phyloP scores from a whole-genome alignment of 2,113 vertebrate genomes.

The Phyllostomus hastatus region DNA sequence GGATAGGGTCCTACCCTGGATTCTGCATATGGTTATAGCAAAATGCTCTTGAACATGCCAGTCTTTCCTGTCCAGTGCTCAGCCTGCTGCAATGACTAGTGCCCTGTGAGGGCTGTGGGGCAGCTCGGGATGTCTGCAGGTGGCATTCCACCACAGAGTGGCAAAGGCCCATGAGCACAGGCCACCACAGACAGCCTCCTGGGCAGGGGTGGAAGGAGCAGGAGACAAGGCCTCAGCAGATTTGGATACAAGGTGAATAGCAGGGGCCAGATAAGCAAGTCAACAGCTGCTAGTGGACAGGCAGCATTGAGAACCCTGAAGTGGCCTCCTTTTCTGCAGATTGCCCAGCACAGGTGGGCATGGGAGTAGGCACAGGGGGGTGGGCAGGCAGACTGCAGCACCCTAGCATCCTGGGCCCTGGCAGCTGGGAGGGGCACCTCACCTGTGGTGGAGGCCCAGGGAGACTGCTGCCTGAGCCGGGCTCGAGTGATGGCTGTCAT shows the following conservation, averaged over 20 bases:
- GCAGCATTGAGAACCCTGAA: fast-evolving
- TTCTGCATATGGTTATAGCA: not conserved
- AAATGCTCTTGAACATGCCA: too few species aligned
- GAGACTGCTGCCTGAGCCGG: not conserved
- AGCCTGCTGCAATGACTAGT: not conserved
- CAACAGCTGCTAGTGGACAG: not conserved
- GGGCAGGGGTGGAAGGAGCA: not conserved
- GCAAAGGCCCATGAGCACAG: not conserved
- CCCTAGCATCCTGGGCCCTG: not conserved
- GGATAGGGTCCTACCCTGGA: not conserved
- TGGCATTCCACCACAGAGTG: not conserved
- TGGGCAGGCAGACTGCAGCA: not conserved
- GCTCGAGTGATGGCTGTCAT: fast-evolving
- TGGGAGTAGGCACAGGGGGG: not conserved
- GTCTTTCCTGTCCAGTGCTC: not conserved
- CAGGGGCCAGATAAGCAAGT: too few species aligned
- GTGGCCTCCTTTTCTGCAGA: not conserved
- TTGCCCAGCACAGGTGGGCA: not conserved
- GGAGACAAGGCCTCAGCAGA: not conserved
- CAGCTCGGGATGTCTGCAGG: not conserved
- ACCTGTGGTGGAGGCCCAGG: not conserved
- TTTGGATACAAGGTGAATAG: not conserved
- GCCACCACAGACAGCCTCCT: not conserved
- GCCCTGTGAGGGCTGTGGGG: not conserved
- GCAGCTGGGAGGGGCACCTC: not conserved